Evolutionary conservation across 2,113 vertebrate genomes (phyloP), one percentile per base, ranked within the genome.

Genomic region (Poeciliopsis retropinna): DNA sequence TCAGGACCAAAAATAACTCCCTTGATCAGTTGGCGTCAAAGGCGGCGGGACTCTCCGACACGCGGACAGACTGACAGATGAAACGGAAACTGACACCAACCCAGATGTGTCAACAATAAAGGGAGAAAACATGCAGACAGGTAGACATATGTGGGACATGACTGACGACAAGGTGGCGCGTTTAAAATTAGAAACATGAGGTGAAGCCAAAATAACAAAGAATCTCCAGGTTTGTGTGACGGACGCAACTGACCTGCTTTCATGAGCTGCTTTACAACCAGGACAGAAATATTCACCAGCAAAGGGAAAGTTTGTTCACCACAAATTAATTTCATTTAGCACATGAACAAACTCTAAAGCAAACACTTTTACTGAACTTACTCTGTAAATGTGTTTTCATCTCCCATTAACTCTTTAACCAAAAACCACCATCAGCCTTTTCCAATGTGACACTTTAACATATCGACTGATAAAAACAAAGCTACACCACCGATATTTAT

Each of bases 1-100:
- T 90, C 84, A 85, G 19, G 60, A 74, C 83, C 72, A 78, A 80
- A 92, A 92, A 47, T 92, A 92, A 85, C 86, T 81, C 14, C 19
- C 81, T 90, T 92, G 89, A 92, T 92, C 90, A 90, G 30, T 29
- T n/a, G 30, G 79, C 27, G 79, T 89, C 79, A 89, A 84, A 89
- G 85, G 83, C 73, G 62, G 54, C 14, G 64, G 78, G 90, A 85
- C 85, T 72, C 85, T 67, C 65, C 60, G 60, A 73, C 80, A 27
- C 25, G 51, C 14, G 85, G 83, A 85, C 78, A 77, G 78, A 70
- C 81, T 72, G 86, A 81, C 87, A 73, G 78, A 60, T 29, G 44
- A 74, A 86, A 88, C 75, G 75, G 60, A 78, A 87, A 76, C 32
- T 34, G 85, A 90, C 87, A 85, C 74, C 79, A 75, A 89, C 90